Percentiles rank a stretch among this genome's conserved stretches.
These are phyloP conservation scores for Vulpes vulpes DNA, from an alignment of 2,113 vertebrate genomes.

Conservation along the genomic window DNA sequence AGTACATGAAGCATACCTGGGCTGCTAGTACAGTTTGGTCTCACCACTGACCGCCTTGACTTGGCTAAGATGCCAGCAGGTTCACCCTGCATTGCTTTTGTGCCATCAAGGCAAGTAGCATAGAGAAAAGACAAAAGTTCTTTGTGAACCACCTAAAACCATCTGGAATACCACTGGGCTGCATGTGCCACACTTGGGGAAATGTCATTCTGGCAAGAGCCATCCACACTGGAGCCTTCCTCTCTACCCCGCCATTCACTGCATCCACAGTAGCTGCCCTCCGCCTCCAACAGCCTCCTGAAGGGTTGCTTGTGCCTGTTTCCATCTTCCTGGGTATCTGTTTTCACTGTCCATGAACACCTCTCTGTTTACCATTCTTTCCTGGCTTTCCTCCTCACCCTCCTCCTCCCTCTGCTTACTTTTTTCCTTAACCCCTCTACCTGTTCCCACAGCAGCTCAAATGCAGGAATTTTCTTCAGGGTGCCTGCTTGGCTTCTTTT, in stretches of 20 bases:
- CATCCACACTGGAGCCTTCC: no score
- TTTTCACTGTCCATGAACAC: background rate
- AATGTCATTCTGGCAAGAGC: background rate
- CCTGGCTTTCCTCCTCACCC: background rate
- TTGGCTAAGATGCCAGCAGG: background rate
- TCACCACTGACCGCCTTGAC: background rate
- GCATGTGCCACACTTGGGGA: background rate
- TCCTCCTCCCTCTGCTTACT: background rate
- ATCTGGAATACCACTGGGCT: background rate
- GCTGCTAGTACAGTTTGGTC: no score
- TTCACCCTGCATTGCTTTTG: background rate
- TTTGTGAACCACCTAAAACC: background rate
- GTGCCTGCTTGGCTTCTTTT: background rate
- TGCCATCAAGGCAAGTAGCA: background rate
- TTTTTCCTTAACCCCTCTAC: background rate
- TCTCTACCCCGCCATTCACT: fast-evolving
- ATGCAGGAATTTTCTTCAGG: background rate
- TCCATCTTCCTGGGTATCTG: background rate
- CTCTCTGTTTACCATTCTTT: background rate
- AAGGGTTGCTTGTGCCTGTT: background rate
- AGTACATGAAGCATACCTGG: background rate
- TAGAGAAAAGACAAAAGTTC: background rate
- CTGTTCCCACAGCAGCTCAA: background rate
- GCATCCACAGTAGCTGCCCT: background rate
- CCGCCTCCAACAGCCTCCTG: background rate